Evolutionary conservation across 2,113 vertebrate species (phyloP).

Genomic region (Daphoenositta chrysoptera): DNA sequence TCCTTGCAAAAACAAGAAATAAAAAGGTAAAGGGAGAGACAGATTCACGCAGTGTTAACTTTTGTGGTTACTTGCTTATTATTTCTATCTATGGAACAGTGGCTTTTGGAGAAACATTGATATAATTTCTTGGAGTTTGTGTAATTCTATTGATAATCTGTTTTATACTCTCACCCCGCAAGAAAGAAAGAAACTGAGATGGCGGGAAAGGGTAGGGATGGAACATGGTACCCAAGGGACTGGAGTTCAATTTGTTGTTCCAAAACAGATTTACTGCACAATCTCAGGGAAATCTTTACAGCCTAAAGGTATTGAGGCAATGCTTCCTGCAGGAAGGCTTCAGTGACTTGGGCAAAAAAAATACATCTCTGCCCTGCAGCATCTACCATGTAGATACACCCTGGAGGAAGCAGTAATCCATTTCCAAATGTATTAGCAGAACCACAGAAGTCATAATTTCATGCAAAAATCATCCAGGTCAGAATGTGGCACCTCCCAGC

Average conservation of each 20-base stretch:
- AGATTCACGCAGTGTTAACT: not conserved
- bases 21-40: not conserved
- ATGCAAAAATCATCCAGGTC: not conserved
- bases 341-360: not conserved
- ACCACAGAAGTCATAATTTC: not conserved
- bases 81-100: not conserved
- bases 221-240: constrained; percentile 25
- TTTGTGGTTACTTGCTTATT: not conserved
- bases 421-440: not conserved
- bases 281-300: not conserved
- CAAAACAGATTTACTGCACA: constrained; percentile 33
- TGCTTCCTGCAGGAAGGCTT: not conserved
- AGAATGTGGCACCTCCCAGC: not conserved
- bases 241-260: constrained; percentile 25
- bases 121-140: not conserved
- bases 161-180: not conserved
- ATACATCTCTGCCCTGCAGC: not conserved
- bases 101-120: not conserved
- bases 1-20: not conserved
- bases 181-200: not conserved
- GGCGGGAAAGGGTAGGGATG: not conserved
- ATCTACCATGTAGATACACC: not conserved
- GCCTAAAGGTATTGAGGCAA: not conserved
- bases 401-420: not conserved
- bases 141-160: not conserved